Base-by-base conservation (phyloP, 2,113 vertebrate genomes). In the Haplotaxodon microlepis region DNA sequence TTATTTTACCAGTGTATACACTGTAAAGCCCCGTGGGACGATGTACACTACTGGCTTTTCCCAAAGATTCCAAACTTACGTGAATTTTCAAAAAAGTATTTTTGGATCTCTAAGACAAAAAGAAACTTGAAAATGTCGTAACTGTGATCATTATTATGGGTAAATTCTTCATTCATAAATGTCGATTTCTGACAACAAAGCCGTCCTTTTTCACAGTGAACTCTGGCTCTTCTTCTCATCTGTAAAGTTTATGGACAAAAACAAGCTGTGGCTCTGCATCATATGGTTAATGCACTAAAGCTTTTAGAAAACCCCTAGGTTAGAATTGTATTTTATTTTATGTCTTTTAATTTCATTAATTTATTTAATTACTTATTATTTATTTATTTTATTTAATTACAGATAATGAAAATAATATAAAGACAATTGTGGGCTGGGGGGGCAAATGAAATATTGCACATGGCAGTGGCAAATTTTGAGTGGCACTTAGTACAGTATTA, bases 241-340 rank as follows among this genome's bases (percentile, higher is more conserved):
- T 14, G 54, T 56, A 14, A 57, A 57, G 54, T 14, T 54, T 0
- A 54, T 21, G 51, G 51, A 54, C n/a, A 54, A 54, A 57, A 14
- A 57, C 54, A 57, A 27, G 12, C 3, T 27, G 54, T 57, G 24
- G 54, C 12, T 57, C 54, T 57, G 24, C 24, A 27, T 56, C 21
- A 56, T 57, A 27, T 56, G 0, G 21, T 56, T 56, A 56, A 54
- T 57, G 21, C 21, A 27, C 7, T 57, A 8, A 57, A 57, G 24
- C 24, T 14, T 2, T 27, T 57, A 27, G 54, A 27, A 27, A 57
- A 57, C 0, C 12, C 54, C 24, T 0, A 0, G 24, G 24, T 57
- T 57, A 14, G 24, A 57, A 57, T 27, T 14, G 2, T 27, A 1
- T 57, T 56, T 27, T 27, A 56, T 56, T 56, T 56, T 13, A 56